A percentile compares a stretch with the other conserved stretches of the same genome.
Conservation (phyloP, 2,113 vertebrate genomes). For the Hystrix brachyura region DNA sequence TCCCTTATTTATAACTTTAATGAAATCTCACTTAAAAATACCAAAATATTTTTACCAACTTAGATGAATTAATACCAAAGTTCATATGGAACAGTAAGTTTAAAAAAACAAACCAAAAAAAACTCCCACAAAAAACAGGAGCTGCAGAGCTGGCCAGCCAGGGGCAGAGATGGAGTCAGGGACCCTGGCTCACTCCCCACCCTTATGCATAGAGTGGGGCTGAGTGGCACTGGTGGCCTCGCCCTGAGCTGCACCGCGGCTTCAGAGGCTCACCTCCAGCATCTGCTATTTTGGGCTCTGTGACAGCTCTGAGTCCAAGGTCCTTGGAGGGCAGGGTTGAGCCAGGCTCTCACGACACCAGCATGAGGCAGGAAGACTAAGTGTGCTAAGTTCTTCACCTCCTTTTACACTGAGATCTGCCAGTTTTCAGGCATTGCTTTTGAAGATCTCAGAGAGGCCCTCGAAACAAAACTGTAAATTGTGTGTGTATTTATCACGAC, state of each 20-base stretch:
- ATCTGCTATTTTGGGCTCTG: not conserved
- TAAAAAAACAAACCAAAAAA: not conserved
- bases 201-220: not conserved
- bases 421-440: slow-evolving; percentile 39
- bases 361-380: slow-evolving; percentile 77
- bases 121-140: no score
- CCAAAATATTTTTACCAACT: not conserved
- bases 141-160: not conserved
- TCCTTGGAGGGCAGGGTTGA: slow-evolving; percentile 59
- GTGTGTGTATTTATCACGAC: slow-evolving; percentile 96
- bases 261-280: not conserved
- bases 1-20: slow-evolving; percentile 25
- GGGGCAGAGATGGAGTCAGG: not conserved
- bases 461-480: slow-evolving; percentile 87
- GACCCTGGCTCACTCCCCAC: not conserved
- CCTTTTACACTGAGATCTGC: slow-evolving; percentile 58
- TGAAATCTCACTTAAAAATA: slow-evolving; percentile 59
- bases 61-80: not conserved
- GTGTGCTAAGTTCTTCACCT: slow-evolving; percentile 55
- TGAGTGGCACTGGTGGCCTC: not conserved
- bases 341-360: slow-evolving; percentile 74
- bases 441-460: slow-evolving; percentile 70
- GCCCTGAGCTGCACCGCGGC: not conserved
- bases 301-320: slow-evolving; percentile 38
- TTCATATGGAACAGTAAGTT: not conserved